Evolutionary conservation across 1,140 invertebrate genomes (phyloP).

Genomic region (Plectrocnemia conspersa): DNA sequence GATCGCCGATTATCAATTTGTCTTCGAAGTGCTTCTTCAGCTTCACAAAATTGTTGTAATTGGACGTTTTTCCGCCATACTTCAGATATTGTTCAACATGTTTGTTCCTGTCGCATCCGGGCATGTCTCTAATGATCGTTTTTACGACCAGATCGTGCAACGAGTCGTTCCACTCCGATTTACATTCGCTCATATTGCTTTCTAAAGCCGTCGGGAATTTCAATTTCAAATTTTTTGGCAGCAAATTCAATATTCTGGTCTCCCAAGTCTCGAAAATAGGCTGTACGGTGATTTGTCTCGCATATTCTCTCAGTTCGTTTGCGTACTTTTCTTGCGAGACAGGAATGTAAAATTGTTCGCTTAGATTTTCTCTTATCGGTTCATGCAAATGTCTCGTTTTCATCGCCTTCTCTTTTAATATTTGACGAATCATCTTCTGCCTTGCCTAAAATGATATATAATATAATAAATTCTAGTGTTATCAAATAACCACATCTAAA

Average conservation of each 20-base stretch:
- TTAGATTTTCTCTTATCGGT: background rate
- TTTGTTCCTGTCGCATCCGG: slow-evolving; percentile 42
- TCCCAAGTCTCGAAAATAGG: slow-evolving; percentile 52
- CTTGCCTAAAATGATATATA: slow-evolving; percentile 32
- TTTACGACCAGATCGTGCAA: slow-evolving; percentile 51
- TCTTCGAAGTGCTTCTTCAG: slow-evolving; percentile 53
- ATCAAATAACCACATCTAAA: too few species aligned
- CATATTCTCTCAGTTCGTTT: slow-evolving; percentile 42
- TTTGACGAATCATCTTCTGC: slow-evolving; percentile 28
- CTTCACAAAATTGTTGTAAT: slow-evolving; percentile 54
- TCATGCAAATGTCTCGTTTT: slow-evolving; percentile 11
- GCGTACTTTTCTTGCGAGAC: slow-evolving; percentile 43
- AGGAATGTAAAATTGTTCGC: slow-evolving; percentile 25
- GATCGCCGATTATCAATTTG: slow-evolving; percentile 57
- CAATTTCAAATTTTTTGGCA: slow-evolving; percentile 43
- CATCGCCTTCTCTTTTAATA: slow-evolving; percentile 27
- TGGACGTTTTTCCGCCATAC: slow-evolving; percentile 55
- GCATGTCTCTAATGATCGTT: slow-evolving; percentile 47
- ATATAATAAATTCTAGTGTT: too few species aligned
- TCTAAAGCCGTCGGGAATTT: slow-evolving; percentile 45
- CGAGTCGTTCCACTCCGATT: slow-evolving; percentile 46
- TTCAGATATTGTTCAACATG: slow-evolving; percentile 52
- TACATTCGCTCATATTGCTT: slow-evolving; percentile 48
- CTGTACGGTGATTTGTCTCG: slow-evolving; percentile 43
- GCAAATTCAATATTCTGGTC: slow-evolving; percentile 46